Base-by-base conservation (phyloP, 2,888 invertebrate genomes). In the Seira musarum region DNA sequence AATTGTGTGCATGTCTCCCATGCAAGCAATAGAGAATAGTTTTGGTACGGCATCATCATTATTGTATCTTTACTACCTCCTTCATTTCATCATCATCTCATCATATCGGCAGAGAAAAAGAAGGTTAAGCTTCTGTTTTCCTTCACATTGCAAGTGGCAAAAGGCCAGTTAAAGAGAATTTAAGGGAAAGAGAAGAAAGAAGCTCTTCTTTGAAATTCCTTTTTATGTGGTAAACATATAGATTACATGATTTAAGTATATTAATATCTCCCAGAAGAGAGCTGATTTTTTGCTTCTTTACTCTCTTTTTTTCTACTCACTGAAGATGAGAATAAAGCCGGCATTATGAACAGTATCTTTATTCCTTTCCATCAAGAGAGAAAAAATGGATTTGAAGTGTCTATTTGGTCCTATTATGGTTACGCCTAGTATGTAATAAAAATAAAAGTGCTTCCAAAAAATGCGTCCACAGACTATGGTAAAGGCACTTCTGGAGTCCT, bases 191-290 rank as follows among this genome's bases (percentile, higher is more conserved):
- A 21, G 22, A 60, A 22, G 60, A 21, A 60, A 60, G 21, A 60
- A 60, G 13, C n/a, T n/a, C n/a, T n/a, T n/a, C n/a, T n/a, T n/a
- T 21, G 19, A 53, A 53, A 53, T 3, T 53, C 30, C 30, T 30
- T 71, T 71, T 77, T 71, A 66, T 77, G 70, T 63, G 63, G 71
- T 71, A 63, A 71, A 25, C 71, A 71, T 71, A 63, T 71, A 71
- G 25, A 71, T 63, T 71, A 71, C 46, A 63, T 71, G 60, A 66
- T 77, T 72, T 49, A 78, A 60, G 66, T 60, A 35, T 66, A 72
- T 66, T 78, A 71, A 78, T 72, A 78, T 72, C 67, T 78, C 72
- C 78, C 72, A 6, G 1, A 67, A 61, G 78, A 67, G 63, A 70
- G 19, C 76, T 76, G 69, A 76, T 64, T 76, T 76, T 13, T 65